Conservation (phyloP, 2,888 invertebrate species). For the Trypoxylon attenuatum region DNA sequence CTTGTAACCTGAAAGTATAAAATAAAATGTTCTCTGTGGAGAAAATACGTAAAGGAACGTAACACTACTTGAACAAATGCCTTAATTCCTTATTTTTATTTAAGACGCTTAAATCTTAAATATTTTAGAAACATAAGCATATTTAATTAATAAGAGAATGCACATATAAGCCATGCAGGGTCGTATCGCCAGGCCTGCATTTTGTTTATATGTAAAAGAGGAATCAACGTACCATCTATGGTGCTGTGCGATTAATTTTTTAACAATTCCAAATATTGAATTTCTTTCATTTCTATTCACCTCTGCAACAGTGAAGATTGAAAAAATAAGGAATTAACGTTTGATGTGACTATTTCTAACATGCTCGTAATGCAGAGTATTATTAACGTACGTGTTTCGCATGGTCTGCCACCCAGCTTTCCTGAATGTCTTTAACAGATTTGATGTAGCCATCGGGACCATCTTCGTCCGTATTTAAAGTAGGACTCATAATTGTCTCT, state of each 20-base stretch:
- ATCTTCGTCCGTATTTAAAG: conserved; percentile 70
- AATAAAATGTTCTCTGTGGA: background rate
- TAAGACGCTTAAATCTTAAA: background rate
- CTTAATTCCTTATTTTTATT: background rate
- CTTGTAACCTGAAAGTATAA: conserved; percentile 79
- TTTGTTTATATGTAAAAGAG: background rate
- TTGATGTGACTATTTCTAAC: too few relatives aligned
- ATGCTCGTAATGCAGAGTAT: background rate
- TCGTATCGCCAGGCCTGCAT: too few relatives aligned
- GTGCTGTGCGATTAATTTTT: background rate
- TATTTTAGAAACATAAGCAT: background rate
- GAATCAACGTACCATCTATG: background rate
- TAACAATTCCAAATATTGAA: background rate
- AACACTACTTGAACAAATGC: background rate
- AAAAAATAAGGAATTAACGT: conserved; percentile 11
- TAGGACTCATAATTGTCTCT: conserved; percentile 70
- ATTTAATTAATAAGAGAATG: too few relatives aligned
- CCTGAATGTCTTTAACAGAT: conserved; percentile 78
- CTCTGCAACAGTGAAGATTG: background rate
- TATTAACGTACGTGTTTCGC: conserved; percentile 81
- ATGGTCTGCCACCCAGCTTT: conserved; percentile 86
- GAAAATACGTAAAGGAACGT: background rate
- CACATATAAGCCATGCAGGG: background rate
- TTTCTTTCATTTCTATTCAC: background rate
- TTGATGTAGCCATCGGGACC: conserved; percentile 73